phyloP scores from a whole-genome alignment of 2,797 vertebrate species.

The Salmo trutta region DNA sequence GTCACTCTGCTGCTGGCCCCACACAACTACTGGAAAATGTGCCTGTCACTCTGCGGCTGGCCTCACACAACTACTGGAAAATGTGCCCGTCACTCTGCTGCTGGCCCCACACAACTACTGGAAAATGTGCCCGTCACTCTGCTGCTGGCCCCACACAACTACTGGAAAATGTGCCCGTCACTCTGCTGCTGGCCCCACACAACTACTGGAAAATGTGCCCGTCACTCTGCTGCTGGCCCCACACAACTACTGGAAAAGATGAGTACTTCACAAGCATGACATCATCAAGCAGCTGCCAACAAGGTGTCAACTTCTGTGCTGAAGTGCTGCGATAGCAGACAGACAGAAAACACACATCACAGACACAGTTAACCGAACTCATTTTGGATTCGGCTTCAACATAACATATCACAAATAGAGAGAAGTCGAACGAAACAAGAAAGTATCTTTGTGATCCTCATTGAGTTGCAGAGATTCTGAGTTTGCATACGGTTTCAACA shows the following conservation, averaged over 20 bases:
- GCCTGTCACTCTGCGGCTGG: too few species aligned
- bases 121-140: too few species aligned
- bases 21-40: too few species aligned
- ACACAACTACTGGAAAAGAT: constrained; percentile 52
- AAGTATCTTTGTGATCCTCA: not conserved
- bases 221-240: constrained; percentile 23
- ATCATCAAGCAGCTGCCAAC: constrained; percentile 44
- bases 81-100: too few species aligned
- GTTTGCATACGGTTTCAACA: constrained; percentile 7
- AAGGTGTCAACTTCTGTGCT: constrained; percentile 46
- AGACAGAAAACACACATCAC: constrained; percentile 46
- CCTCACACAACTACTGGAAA: too few species aligned
- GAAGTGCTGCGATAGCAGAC: constrained; percentile 43
- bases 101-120: too few species aligned
- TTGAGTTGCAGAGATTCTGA: constrained; percentile 6
- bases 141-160: not conserved
- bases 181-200: too few species aligned
- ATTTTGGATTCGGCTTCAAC: too few species aligned
- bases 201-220: constrained; percentile 44
- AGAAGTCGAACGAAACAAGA: too few species aligned
- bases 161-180: constrained; percentile 38
- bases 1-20: too few species aligned
- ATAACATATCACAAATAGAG: too few species aligned
- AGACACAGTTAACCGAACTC: constrained; percentile 4
- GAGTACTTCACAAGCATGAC: constrained; percentile 37